Conservation (phyloP, 2,888 invertebrate genomes). For the Parelbella ahira region DNA sequence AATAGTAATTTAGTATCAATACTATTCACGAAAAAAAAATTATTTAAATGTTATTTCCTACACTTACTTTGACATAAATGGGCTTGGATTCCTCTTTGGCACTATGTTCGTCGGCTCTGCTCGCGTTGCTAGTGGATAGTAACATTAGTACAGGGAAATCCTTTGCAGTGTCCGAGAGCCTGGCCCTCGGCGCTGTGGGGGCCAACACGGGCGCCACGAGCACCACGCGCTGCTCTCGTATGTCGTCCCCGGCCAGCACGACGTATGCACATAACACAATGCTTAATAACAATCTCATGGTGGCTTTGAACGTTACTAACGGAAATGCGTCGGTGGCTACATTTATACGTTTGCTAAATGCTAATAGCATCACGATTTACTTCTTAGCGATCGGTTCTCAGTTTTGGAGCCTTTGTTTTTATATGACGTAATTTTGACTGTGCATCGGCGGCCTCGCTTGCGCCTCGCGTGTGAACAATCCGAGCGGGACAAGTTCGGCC, state of each 20-base stretch:
- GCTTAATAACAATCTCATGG: conserved; percentile 43
- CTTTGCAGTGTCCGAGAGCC: conserved; percentile 53
- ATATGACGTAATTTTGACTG: conserved; percentile 10
- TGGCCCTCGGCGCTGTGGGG: conserved; percentile 41
- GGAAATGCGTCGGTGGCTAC: conserved; percentile 44
- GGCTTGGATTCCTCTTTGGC: conserved; percentile 35
- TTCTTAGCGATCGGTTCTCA: conserved; percentile 34
- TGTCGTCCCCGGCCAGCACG: conserved; percentile 15
- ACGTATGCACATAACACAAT: conserved; percentile 8
- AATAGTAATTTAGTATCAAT: no score
- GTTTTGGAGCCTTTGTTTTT: conserved; percentile 13
- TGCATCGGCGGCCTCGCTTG: no score
- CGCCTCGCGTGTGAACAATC: no score
- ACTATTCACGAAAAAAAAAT: no score
- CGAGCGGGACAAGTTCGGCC: no score
- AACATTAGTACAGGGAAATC: conserved; percentile 60
- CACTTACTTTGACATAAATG: conserved; percentile 62
- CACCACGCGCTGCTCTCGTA: conserved; percentile 35
- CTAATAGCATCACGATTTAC: conserved; percentile 59
- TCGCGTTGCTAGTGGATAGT: conserved; percentile 41
- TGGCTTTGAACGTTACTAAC: conserved; percentile 45
- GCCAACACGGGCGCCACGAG: conserved; percentile 54
- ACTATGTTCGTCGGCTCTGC: conserved; percentile 26
- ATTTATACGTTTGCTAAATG: conserved; percentile 55
- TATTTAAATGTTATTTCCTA: no score